phyloP scores from a whole-genome alignment of 2,888 invertebrate species.

The Meteorus cinctellus region DNA sequence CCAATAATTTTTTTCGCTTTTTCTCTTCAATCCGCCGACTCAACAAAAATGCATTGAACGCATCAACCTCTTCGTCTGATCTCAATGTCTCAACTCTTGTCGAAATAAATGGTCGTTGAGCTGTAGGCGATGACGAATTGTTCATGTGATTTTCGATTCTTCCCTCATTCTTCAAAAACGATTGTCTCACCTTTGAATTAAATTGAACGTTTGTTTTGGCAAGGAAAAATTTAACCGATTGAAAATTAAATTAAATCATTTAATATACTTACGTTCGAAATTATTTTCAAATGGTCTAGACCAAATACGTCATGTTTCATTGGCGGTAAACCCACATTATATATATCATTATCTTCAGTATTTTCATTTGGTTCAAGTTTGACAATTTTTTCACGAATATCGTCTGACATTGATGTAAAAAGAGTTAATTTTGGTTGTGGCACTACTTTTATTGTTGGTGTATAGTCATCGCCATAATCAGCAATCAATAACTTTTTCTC shows the following conservation, averaged over 20 bases:
- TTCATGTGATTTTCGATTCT: conserved; percentile 54
- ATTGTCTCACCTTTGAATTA: conserved; percentile 63
- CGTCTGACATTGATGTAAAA: conserved; percentile 48
- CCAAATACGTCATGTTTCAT: conserved; percentile 85
- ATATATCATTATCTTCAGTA: conserved; percentile 48
- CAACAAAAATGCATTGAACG: conserved; percentile 76
- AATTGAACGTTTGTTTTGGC: conserved; percentile 12
- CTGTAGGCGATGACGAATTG: conserved; percentile 28
- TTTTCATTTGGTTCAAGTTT: conserved; percentile 41
- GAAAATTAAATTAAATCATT: conserved; percentile 32
- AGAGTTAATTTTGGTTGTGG: conserved; percentile 64
- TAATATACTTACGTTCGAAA: conserved; percentile 72
- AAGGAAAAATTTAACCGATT: not conserved
- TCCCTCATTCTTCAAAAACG: conserved; percentile 65
- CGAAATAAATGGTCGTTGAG: conserved; percentile 5
- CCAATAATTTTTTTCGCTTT: conserved; percentile 54
- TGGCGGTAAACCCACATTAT: conserved; percentile 76
- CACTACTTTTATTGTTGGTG: conserved; percentile 70
- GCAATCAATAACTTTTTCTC: conserved; percentile 78
- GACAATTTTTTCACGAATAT: conserved; percentile 47
- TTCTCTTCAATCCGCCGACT: conserved; percentile 74
- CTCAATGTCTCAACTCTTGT: not conserved
- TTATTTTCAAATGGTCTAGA: conserved; percentile 80
- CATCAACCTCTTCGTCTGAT: conserved; percentile 71
- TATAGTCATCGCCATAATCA: conserved; percentile 82